phyloP scores from a whole-genome alignment of 2,113 vertebrate genomes.

The Chionomys nivalis region DNA sequence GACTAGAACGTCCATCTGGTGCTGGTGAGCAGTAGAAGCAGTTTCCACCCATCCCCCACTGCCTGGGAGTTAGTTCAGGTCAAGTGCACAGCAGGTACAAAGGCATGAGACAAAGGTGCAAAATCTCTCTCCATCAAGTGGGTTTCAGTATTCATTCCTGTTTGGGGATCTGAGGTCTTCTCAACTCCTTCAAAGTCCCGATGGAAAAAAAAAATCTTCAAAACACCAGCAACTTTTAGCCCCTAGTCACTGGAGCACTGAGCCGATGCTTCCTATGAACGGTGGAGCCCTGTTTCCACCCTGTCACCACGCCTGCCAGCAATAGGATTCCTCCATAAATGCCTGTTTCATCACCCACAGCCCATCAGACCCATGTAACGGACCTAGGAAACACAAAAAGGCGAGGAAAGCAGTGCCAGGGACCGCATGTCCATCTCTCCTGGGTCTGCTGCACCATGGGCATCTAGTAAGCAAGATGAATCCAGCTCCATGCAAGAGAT shows the following conservation, averaged over 20 bases:
- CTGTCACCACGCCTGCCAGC: neutral
- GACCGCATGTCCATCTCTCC: too few relatives aligned
- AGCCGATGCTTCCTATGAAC: neutral
- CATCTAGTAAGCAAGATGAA: neutral
- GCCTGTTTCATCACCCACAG: neutral
- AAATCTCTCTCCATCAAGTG: neutral
- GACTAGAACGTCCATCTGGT: neutral
- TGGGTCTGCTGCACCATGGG: neutral
- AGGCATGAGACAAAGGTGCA: neutral
- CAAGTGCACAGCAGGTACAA: conserved; percentile 16
- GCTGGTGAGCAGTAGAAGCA: neutral
- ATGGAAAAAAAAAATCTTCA: neutral
- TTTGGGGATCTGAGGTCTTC: neutral
- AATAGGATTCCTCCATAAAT: neutral
- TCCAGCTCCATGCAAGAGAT: neutral
- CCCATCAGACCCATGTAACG: neutral
- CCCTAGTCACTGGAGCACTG: neutral
- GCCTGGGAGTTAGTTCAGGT: neutral
- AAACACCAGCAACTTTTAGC: neutral
- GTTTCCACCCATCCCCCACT: neutral
- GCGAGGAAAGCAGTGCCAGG: neutral
- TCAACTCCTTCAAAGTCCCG: neutral
- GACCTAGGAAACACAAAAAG: neutral
- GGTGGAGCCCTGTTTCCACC: neutral
- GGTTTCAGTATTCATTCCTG: neutral